Evolutionary conservation across 2,888 invertebrate genomes (phyloP), one percentile per base, ranked within the genome.

Genomic region (Tachina grossa): DNA sequence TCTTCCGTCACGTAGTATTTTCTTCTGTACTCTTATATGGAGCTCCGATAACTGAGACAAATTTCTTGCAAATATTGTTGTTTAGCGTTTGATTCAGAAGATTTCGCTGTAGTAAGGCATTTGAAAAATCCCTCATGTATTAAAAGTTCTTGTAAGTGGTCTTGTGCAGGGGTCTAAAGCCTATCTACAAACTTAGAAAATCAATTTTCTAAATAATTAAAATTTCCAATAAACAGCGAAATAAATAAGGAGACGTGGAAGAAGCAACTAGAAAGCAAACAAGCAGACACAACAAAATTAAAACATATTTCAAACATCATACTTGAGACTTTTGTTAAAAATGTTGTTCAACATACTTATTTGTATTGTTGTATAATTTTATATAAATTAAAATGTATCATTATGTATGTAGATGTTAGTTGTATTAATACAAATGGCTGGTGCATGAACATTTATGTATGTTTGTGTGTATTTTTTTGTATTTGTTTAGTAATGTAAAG

Each of bases 401-500:
- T 16, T 39, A 66, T 51, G 63, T 49, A 9, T 51, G 74, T 59
- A 51, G 45, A 65, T 71, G 71, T 71, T 55, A 45, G 14, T 49
- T 43, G 45, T 11, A 49, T 19, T 47, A 61, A 61, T 66, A 66
- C 68, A 41, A 69, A 69, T 53, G 55, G 57, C 31, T 51, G 53
- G 31, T 5, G 49, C 59, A 47, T 66, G 57, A 66, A 47, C 16
- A 49, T 51, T n/a, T 63, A 43, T 43, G 43, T 63, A 43, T 43
- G 43, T 68, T 10, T 51, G 43, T 31, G 19, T 65, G 61, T 71
- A 47, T 71, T 49, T 31, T 0, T 31, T 6, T 75, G 77, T 72
- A 72, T 84, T 84, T 78, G 77, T 80, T 83, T 80, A 83, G 85
- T 83, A 85, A 83, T 85, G 85, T 85, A 72, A 85, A 85, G 85